Percentiles rank a stretch among this genome's conserved stretches.
Evolutionary conservation across 2,888 invertebrate genomes (phyloP).

Genomic region (Hecatera dysodea): DNA sequence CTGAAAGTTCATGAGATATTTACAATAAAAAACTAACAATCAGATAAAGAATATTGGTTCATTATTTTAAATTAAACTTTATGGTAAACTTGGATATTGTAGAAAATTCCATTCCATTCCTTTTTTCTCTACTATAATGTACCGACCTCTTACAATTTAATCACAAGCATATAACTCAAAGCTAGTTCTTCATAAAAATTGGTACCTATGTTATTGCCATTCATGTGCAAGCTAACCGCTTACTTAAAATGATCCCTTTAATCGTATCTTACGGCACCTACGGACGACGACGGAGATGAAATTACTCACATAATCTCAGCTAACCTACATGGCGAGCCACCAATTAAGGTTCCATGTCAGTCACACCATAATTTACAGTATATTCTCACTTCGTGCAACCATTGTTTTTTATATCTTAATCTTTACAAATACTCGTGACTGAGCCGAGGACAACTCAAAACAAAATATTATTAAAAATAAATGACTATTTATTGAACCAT

Average conservation of each 20-base stretch:
- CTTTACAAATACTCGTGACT: background rate
- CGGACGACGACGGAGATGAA: conserved; percentile 19
- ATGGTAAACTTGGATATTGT: background rate
- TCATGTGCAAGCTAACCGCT: background rate
- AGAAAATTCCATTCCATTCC: background rate
- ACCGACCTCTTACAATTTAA: background rate
- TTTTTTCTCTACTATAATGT: background rate
- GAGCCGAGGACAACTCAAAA: conserved; percentile 1
- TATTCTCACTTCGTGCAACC: background rate
- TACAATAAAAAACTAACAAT: too few species aligned
- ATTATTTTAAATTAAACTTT: background rate
- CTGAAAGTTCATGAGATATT: too few species aligned
- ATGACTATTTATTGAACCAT: conserved; percentile 25
- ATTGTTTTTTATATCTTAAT: background rate
- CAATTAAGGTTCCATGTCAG: conserved; percentile 19
- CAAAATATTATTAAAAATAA: conserved; percentile 9
- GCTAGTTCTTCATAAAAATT: background rate
- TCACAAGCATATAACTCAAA: too few species aligned
- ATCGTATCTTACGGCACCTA: conserved; percentile 22
- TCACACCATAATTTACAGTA: conserved; percentile 7
- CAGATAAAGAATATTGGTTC: too few species aligned
- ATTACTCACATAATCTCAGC: conserved; percentile 42
- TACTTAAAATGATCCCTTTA: conserved; percentile 28
- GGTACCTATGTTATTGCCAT: background rate
- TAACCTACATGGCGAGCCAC: conserved; percentile 28